Base-by-base conservation (phyloP, 2,113 vertebrate species). In the Poeciliopsis prolifica region DNA sequence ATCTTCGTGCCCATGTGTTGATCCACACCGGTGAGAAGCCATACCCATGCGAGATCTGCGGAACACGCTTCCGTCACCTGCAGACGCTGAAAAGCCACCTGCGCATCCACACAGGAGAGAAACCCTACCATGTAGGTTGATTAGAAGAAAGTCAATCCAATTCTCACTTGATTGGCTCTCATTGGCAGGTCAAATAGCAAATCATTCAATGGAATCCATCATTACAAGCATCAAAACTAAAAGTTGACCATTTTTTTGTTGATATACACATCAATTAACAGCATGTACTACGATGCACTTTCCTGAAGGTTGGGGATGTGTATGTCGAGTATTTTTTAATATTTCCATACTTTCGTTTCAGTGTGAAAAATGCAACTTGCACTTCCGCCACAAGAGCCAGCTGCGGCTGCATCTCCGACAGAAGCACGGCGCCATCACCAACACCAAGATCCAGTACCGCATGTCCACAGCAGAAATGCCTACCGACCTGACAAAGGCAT, bases 311-410 rank as follows among this genome's bases (percentile, higher is more conserved):
- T 48, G 17, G 44, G 44, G 44, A 19, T 19, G 44, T 5, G 19
- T 19, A 17, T 19, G 15, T 48, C 17, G 5, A 48, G 2, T 35
- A 35, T 37, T 37, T 37, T 37, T 12, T 10, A 37, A 37, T 37
- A 37, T 37, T 11, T 37, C 10, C 11, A 12, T 37, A 60, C 68
- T 13, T 10, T 61, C 74, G 29, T 73, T 86, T 0, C 90, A 99
- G 98, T 99, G 98, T 90, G 98, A 99, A 95, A 99, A 99, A 94
- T 99, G 98, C 94, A 99, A 99, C 93, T 91, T 99, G 93, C 97
- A 99, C 93, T 99, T 99, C 90, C 97, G 98, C 86, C 98, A 99
- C 95, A 99, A 99, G 93, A 99, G 98, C 90, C 98, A 99, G 87
- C 95, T 99, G 19, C 95, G 98, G 80, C 92, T 99, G 75, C 98